phyloP scores from a whole-genome alignment of 2,888 invertebrate genomes.

The Tuta absoluta region DNA sequence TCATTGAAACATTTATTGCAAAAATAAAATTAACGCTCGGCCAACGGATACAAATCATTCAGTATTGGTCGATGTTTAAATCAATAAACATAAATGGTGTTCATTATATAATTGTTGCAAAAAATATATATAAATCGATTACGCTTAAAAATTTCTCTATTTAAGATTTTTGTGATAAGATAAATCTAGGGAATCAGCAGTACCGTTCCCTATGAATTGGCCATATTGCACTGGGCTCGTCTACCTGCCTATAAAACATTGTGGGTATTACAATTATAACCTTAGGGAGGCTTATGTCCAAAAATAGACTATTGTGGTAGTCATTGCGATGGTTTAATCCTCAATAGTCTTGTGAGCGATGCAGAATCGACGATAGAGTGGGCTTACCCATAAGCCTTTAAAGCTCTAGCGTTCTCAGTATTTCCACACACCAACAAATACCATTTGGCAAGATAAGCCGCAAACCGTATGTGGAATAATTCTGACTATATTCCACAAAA shows the following conservation, averaged over 20 bases:
- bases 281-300: no score
- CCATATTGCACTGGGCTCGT: no score
- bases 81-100: conserved; percentile 25
- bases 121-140: conserved; percentile 5
- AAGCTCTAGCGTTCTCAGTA: no score
- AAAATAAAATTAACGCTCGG: conserved; percentile 29
- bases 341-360: not conserved
- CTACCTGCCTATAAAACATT: no score
- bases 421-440: not conserved
- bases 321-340: not conserved
- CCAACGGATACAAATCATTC: conserved; percentile 32
- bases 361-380: not conserved
- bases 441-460: not conserved
- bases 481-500: not conserved
- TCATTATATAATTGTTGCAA: conserved; percentile 19
- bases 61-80: conserved; percentile 23
- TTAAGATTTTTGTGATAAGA: no score
- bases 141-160: no score
- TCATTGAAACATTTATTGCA: conserved; percentile 31
- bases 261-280: no score
- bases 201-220: no score
- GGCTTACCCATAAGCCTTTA: not conserved
- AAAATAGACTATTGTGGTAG: not conserved
- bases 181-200: no score
- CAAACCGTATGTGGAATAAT: not conserved